Conservation (phyloP, 2,888 invertebrate species). For the Caenorhabditis sulstoni region DNA sequence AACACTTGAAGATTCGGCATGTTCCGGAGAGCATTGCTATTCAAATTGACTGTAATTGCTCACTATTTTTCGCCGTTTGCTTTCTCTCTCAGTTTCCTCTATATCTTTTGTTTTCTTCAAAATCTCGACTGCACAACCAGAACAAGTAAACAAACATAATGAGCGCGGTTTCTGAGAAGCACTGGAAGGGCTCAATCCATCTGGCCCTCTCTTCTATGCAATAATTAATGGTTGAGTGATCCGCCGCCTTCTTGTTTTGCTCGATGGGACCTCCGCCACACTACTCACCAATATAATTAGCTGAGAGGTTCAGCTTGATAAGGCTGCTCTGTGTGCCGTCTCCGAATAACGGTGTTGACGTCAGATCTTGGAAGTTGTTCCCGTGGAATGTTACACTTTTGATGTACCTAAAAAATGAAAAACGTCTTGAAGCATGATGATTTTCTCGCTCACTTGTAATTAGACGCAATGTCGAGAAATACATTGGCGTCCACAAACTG, state of each 20-base stretch:
- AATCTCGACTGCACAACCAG: constrained; percentile 1
- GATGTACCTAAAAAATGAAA: constrained; percentile 63
- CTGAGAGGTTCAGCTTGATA: constrained; percentile 77
- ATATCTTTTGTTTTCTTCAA: background rate
- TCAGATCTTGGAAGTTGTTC: constrained; percentile 80
- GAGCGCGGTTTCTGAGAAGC: constrained; percentile 6
- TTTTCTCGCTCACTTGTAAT: constrained; percentile 72
- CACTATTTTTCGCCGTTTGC: background rate
- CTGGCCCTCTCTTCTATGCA: constrained; percentile 13
- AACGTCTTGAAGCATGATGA: background rate
- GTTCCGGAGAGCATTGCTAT: constrained; percentile 73
- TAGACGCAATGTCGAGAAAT: constrained; percentile 74
- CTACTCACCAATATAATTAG: constrained; percentile 78
- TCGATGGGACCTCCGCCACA: constrained; percentile 2
- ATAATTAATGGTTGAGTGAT: constrained; percentile 34
- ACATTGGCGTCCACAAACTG: constrained; percentile 80
- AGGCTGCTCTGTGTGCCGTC: constrained; percentile 68
- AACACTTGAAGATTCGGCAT: constrained; percentile 76
- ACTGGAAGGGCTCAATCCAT: constrained; percentile 31
- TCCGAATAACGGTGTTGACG: constrained; percentile 77
- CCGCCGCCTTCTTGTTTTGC: constrained; percentile 8
- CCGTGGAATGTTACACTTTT: constrained; percentile 79
- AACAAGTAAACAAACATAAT: constrained; percentile 50
- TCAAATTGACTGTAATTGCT: constrained; percentile 37
- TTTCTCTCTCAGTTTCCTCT: background rate